These are phyloP conservation scores for Saccostrea echinata DNA, from an alignment of 1,140 invertebrate species.

Conservation along the genomic window DNA sequence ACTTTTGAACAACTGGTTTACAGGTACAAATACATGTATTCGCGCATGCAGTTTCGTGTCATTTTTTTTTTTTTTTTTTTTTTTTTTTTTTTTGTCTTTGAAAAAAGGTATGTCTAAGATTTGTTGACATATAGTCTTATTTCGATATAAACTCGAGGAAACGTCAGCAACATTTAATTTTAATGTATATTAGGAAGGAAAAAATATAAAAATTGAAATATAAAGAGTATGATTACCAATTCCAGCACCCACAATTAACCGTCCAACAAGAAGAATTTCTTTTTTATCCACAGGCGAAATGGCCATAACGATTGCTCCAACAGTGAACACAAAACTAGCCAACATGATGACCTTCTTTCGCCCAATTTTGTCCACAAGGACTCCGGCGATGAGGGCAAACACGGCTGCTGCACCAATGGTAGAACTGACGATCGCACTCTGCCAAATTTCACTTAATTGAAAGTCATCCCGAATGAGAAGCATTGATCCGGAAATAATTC, in stretches of 20 bases:
- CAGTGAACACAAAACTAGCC: slow-evolving; percentile 73
- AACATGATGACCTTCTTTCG: slow-evolving; percentile 72
- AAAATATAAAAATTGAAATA: neutral
- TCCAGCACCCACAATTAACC: slow-evolving; percentile 74
- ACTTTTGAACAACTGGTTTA: too few species aligned
- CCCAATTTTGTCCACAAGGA: slow-evolving; percentile 67
- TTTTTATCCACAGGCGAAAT: slow-evolving; percentile 71
- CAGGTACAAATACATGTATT: too few species aligned
- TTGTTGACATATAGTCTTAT: too few species aligned
- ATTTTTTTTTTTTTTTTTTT: too few species aligned
- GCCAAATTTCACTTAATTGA: slow-evolving; percentile 69
- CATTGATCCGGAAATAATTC: slow-evolving; percentile 85
- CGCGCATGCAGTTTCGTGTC: too few species aligned
- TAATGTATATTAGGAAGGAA: neutral
- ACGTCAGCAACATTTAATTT: too few species aligned
- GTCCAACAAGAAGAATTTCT: slow-evolving; percentile 70
- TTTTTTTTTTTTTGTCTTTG: too few species aligned
- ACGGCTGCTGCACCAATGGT: slow-evolving; percentile 75
- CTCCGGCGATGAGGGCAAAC: slow-evolving; percentile 71
- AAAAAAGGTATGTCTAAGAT: too few species aligned
- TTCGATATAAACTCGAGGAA: too few species aligned
- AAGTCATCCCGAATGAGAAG: slow-evolving; percentile 79
- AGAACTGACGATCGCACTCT: slow-evolving; percentile 71
- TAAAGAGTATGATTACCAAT: slow-evolving; percentile 68
- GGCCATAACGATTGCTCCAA: slow-evolving; percentile 72